Evolutionary conservation across 2,113 vertebrate genomes (phyloP).

Genomic region (Haemorhous mexicanus): DNA sequence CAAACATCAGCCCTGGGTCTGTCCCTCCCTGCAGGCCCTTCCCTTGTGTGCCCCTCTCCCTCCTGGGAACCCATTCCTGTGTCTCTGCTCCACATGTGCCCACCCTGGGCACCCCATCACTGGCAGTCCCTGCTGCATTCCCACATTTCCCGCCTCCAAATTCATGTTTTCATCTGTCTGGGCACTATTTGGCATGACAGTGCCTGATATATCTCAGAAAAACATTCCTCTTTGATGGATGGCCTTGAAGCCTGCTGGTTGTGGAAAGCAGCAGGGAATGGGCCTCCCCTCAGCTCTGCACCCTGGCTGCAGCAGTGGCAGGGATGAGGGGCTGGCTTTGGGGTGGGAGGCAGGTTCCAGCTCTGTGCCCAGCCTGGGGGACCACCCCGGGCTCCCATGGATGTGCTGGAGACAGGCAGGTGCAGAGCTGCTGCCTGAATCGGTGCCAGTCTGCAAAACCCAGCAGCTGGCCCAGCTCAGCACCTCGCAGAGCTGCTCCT

Average conservation of each 20-base stretch:
- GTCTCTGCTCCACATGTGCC: not conserved
- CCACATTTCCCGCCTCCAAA: not conserved
- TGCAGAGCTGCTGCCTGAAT: not conserved
- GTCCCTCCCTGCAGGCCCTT: not conserved
- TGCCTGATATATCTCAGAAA: not conserved
- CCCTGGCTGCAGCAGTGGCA: not conserved
- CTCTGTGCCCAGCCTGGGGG: not conserved
- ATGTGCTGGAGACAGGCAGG: not conserved
- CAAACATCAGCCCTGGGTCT: not conserved
- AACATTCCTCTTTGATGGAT: not conserved
- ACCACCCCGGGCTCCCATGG: not conserved
- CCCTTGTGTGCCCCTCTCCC: not conserved
- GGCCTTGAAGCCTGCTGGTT: not conserved
- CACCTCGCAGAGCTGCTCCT: not conserved
- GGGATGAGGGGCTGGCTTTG: not conserved
- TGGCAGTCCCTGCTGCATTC: not conserved
- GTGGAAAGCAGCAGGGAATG: not conserved
- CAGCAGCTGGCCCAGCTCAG: not conserved
- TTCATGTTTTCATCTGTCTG: not conserved
- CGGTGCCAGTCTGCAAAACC: rapidly evolving
- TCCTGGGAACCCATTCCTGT: rapidly evolving
- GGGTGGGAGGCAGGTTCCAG: not conserved
- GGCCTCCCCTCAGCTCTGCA: not conserved
- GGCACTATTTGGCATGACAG: not conserved
- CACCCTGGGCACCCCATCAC: not conserved